Base-by-base conservation (phyloP, 1,140 invertebrate genomes). In the Drosophila leontia region DNA sequence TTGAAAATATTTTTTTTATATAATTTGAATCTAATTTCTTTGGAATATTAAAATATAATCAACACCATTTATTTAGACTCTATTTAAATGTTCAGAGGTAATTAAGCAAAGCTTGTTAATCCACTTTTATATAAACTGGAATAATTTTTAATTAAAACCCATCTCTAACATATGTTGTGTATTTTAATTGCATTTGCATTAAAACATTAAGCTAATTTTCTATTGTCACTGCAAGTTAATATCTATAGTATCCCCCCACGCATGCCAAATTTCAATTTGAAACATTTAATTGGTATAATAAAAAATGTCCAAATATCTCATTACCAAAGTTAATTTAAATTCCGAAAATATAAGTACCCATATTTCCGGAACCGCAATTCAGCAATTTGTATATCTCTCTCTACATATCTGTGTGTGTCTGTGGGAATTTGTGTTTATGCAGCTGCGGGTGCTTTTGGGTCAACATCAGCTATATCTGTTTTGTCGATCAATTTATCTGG, bases 281-380 rank as follows among this genome's bases (percentile, higher is more conserved):
- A 42, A 32, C 37, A 15, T 59, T 42, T 72, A 72, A 72, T 71
- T 71, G 44, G 41, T 7, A n/a, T 50, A 34, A 72, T 72, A 72
- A 50, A 59, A 70, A 29, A 60, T 34, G 11, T 13, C 13, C 19
- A 39, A 68, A 68, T 42, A 67, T 48, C 15, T 59, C 45, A 72
- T 72, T 60, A 32, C 2, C 23, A 44, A 60, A 23, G 70, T 72
- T 74, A 74, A 74, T 74, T 72, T 50, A 60, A 72, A 71, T 71
- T 59, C 32, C 29, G 34, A 32, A 58, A 71, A 60, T 56, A 26
- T 39, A 56, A 56, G 53, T 41, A 72, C 26, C 48, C 29, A 51
- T 72, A 65, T 76, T 57, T 12, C 42, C 17, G 41, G 1, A 76
- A 75, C 71, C 53, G 55, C 45, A 68, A 51, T 42, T 34, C 26